Evolutionary conservation across 1,140 invertebrate genomes (phyloP), one percentile per base, ranked within the genome.

Genomic region (Nymphalis io): DNA sequence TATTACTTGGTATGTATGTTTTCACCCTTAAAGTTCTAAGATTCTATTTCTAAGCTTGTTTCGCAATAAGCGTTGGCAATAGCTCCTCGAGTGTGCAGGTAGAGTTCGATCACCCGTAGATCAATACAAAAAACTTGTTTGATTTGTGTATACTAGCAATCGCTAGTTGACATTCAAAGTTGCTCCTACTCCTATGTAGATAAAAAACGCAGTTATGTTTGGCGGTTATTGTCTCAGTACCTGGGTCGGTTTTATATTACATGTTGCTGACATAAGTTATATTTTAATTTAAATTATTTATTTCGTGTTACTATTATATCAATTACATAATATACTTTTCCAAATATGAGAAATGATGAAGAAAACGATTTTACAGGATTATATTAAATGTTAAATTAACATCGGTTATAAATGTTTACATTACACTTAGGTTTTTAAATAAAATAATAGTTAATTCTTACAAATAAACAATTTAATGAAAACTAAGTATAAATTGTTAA

Each of bases 111-210:
- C 75, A 77, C 77, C 77, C 70, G 72, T 46, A 63, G 73, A 71
- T 74, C 66, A 60, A 76, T 79, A 73, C 59, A 74, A 76, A 79
- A 79, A 79, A 79, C 75, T 71, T 68, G 72, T 77, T 79, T 74
- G 69, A 76, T 74, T 76, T 73, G 70, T 77, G 68, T 75, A 73
- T 44, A 72, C 62, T 72, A 53, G 67, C 70, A 72, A 75, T 79
- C 76, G 62, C 64, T 76, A 60, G 70, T 67, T 77, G 75, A 68
- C 62, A 70, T 62, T 72, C 70, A 72, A 67, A 72, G 70, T 62
- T 72, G 51, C 51, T 67, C 38, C 51, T 62, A 42, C 51, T 67
- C 38, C 51, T 62, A 42, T 67, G 48, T 48, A 59, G 38, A 51
- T 66, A 70, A 66, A 64, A 70, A 64, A 48, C 16, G 21, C 15